Evolutionary conservation across 1,140 invertebrate genomes (phyloP).

Genomic region (Zaprionus kolodkinae): DNA sequence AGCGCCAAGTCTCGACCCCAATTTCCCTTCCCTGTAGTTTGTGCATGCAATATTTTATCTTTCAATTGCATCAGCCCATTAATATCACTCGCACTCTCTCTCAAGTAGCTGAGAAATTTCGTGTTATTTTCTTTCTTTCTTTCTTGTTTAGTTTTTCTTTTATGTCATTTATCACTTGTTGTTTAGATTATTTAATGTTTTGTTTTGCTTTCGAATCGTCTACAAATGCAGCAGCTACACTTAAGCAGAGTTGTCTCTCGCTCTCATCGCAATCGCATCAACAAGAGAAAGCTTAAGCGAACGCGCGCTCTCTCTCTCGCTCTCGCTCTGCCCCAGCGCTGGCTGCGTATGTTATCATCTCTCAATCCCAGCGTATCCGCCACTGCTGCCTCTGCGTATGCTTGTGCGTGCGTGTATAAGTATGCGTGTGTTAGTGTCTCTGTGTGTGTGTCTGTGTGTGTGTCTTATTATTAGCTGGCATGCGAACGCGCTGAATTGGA

Average conservation of each 20-base stretch:
- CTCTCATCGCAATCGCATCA: no score
- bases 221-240: slow-evolving; percentile 19
- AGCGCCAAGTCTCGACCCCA: slow-evolving; percentile 12
- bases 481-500: slow-evolving; percentile 53
- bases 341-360: slow-evolving; percentile 31
- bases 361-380: slow-evolving; percentile 37
- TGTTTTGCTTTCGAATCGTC: slow-evolving; percentile 33
- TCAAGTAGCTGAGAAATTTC: slow-evolving; percentile 32
- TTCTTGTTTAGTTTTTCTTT: slow-evolving; percentile 42
- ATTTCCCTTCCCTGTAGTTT: background rate
- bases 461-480: slow-evolving; percentile 36
- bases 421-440: background rate
- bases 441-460: background rate
- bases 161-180: slow-evolving; percentile 64
- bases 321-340: slow-evolving; percentile 5
- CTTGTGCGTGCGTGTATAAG: background rate
- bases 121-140: slow-evolving; percentile 24
- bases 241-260: background rate
- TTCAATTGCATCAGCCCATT: slow-evolving; percentile 26
- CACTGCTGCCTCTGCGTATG: slow-evolving; percentile 20
- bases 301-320: slow-evolving; percentile 3
- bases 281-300: slow-evolving; percentile 31
- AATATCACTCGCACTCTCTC: slow-evolving; percentile 14
- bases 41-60: slow-evolving; percentile 10
- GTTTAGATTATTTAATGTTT: slow-evolving; percentile 69